These are phyloP conservation scores for Apostichopus japonicus DNA, from an alignment of 35 echinoderm and acorn worm genomes.

Conservation along the genomic window DNA sequence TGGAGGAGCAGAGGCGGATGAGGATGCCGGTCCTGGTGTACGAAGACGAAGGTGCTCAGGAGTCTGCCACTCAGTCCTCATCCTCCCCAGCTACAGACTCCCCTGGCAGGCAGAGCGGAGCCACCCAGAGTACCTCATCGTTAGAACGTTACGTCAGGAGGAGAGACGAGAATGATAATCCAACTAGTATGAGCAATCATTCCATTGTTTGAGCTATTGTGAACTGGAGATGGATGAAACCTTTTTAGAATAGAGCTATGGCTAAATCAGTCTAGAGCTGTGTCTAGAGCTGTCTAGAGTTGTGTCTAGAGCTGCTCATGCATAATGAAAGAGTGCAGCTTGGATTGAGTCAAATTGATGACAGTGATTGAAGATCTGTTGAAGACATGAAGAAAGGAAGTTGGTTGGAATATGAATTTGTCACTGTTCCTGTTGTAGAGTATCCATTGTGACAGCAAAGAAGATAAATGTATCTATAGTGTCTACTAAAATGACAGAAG, in stretches of 20 bases:
- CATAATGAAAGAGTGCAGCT: not conserved
- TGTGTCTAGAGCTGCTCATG: too few species aligned
- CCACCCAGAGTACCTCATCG: conserved; percentile 50
- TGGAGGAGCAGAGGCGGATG: conserved; percentile 85
- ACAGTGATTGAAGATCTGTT: not conserved
- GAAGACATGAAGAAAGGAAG: not conserved
- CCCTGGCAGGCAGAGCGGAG: conserved; percentile 30
- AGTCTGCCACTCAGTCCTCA: conserved; percentile 32
- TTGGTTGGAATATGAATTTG: not conserved
- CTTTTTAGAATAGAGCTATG: not conserved
- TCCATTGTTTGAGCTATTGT: conserved; percentile 46
- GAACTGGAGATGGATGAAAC: not conserved
- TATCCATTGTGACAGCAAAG: not conserved
- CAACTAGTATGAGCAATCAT: conserved; percentile 47
- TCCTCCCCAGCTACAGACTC: conserved; percentile 39
- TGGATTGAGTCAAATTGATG: conserved; percentile 1
- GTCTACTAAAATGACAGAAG: too few species aligned
- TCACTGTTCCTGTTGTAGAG: not conserved
- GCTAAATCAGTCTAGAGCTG: too few species aligned
- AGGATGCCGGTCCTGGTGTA: conserved; percentile 66
- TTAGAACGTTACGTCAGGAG: conserved; percentile 46
- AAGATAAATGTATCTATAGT: not conserved
- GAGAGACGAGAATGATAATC: conserved; percentile 57
- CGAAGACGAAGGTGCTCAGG: conserved; percentile 67
- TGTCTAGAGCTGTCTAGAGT: too few species aligned